Percentiles rank a stretch among this genome's conserved stretches.
Conservation (phyloP, 2,888 invertebrate genomes). For the Zaprionus lineosus region DNA sequence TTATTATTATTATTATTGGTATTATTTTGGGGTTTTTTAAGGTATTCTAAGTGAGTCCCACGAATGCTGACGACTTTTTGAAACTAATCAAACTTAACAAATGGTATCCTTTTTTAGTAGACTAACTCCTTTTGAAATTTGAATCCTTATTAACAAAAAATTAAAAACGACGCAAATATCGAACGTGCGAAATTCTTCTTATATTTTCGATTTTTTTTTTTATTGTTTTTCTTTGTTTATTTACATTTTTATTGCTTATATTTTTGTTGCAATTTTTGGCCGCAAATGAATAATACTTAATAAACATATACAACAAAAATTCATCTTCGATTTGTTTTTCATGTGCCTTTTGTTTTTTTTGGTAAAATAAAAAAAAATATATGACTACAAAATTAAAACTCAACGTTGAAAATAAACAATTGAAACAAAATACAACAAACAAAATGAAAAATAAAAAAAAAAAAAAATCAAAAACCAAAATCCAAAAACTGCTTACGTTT, state of each 20-base stretch:
- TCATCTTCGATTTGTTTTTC: constrained; percentile 59
- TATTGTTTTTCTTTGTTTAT: constrained; percentile 1
- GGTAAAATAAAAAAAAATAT: constrained; percentile 48
- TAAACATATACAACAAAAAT: constrained; percentile 47
- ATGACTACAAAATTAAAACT: constrained; percentile 42
- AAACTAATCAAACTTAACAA: constrained; percentile 21
- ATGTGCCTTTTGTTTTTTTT: constrained; percentile 69
- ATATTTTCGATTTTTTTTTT: constrained; percentile 13
- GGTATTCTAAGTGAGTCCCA: not conserved
- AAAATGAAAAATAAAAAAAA: constrained; percentile 27
- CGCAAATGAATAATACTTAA: constrained; percentile 28
- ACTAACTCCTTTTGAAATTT: constrained; percentile 43
- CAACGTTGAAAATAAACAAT: constrained; percentile 31
- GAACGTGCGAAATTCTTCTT: constrained; percentile 17
- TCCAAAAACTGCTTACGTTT: constrained; percentile 79
- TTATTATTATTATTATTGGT: too few relatives aligned
- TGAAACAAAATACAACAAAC: constrained; percentile 13
- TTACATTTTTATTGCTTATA: constrained; percentile 25
- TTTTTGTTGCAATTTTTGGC: constrained; percentile 47
- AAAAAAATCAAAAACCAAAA: constrained; percentile 35
- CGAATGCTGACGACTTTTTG: not conserved
- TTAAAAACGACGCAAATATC: constrained; percentile 22
- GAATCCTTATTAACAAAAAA: constrained; percentile 27
- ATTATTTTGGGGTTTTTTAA: constrained; percentile 34
- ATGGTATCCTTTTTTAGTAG: constrained; percentile 35